Percentiles rank a stretch among this genome's conserved stretches.
phyloP scores from a whole-genome alignment of 2,797 vertebrate species.

The Sternotherus odoratus region DNA sequence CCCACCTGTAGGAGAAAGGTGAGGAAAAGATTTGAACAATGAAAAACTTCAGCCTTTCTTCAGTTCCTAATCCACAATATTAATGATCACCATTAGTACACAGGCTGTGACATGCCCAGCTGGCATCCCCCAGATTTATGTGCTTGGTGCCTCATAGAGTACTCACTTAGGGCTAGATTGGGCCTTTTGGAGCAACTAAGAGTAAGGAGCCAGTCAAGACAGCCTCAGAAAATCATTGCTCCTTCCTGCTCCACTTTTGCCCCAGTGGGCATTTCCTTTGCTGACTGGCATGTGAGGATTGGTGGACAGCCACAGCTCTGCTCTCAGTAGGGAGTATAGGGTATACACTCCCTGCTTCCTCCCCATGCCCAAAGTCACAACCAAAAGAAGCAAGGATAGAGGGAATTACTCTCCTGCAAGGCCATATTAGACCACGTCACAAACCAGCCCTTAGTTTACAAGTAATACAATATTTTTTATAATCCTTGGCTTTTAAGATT shows the following conservation, averaged over 20 bases:
- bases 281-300: not conserved
- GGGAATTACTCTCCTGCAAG: not conserved
- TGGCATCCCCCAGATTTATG: not conserved
- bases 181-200: not conserved
- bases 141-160: not conserved
- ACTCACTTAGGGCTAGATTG: not conserved
- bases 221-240: rapidly evolving
- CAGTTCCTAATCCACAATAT: not conserved
- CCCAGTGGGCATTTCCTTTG: not conserved
- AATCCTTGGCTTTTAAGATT: not conserved
- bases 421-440: not conserved
- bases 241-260: not conserved
- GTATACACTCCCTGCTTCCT: not conserved
- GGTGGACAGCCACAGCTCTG: not conserved
- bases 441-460: not conserved
- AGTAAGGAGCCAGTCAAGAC: rapidly evolving
- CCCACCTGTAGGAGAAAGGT: rapidly evolving
- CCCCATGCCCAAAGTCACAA: not conserved
- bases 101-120: not conserved
- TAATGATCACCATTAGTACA: not conserved
- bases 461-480: not conserved
- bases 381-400: too few relatives aligned
- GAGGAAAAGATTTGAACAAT: not conserved
- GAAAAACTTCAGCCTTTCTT: not conserved
- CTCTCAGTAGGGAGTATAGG: not conserved